Percentiles rank a stretch among this genome's conserved stretches.
These are phyloP conservation scores for Mythimna vitellina DNA, from an alignment of 2,888 invertebrate genomes.

Conservation along the genomic window DNA sequence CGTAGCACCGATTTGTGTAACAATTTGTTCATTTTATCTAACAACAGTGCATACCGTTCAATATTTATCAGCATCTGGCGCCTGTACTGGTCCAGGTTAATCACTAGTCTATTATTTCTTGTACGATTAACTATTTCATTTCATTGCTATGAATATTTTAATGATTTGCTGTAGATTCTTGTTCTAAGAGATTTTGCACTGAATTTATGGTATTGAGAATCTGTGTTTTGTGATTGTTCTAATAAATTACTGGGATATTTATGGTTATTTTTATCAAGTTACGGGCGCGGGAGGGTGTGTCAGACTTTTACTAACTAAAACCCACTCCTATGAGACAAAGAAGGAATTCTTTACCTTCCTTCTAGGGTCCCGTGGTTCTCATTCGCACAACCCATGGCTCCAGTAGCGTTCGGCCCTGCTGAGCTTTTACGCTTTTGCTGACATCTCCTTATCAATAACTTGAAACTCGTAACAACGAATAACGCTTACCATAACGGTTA, in stretches of 20 bases:
- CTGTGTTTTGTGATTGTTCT: not conserved
- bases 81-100: slow-evolving; percentile 54
- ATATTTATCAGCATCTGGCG: slow-evolving; percentile 64
- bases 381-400: too few relatives aligned
- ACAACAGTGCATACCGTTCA: slow-evolving; percentile 53
- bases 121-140: slow-evolving; percentile 53
- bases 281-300: too few relatives aligned
- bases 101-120: slow-evolving; percentile 48
- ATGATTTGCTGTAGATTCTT: slow-evolving; percentile 4
- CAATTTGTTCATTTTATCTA: slow-evolving; percentile 70
- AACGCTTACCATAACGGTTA: too few relatives aligned
- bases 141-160: slow-evolving; percentile 62
- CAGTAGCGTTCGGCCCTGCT: too few relatives aligned
- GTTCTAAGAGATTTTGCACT: not conserved
- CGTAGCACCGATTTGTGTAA: slow-evolving; percentile 56
- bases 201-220: not conserved
- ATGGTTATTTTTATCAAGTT: too few relatives aligned
- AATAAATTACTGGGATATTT: not conserved
- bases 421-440: too few relatives aligned
- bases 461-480: too few relatives aligned
- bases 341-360: too few relatives aligned
- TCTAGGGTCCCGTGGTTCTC: too few relatives aligned
- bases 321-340: too few relatives aligned
- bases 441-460: too few relatives aligned
- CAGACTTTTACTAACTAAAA: too few relatives aligned